These are phyloP conservation scores for Osmerus mordax DNA, from an alignment of 2,113 vertebrate species.

Conservation along the genomic window DNA sequence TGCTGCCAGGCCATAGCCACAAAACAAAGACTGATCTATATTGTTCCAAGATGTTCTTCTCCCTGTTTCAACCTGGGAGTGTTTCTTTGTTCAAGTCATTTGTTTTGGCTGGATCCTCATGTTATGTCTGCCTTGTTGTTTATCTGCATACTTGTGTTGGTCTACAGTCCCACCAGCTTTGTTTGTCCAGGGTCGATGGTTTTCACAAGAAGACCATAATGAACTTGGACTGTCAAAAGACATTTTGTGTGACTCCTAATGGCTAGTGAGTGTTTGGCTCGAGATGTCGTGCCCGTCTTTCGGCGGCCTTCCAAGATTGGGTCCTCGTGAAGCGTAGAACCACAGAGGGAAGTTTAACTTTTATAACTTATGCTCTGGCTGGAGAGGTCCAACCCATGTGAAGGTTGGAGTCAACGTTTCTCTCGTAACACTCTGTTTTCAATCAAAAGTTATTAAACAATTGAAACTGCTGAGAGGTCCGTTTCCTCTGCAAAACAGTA, in stretches of 20 bases:
- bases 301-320: conserved; percentile 23
- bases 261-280: conserved; percentile 14
- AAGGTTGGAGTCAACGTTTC: conserved; percentile 12
- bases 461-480: conserved; percentile 17
- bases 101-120: conserved; percentile 22
- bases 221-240: conserved; percentile 9
- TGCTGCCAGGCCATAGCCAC: background rate
- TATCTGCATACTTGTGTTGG: conserved; percentile 22
- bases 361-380: conserved; percentile 22
- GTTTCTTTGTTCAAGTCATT: conserved; percentile 2
- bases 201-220: conserved; percentile 4
- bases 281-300: conserved; percentile 16
- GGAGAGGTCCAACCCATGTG: conserved; percentile 3
- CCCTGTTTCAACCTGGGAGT: background rate
- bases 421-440: conserved; percentile 16
- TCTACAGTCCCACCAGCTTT: background rate
- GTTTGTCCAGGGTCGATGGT: background rate
- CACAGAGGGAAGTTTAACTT: conserved; percentile 27
- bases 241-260: background rate
- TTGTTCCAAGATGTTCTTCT: background rate
- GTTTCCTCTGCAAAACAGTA: conserved; percentile 16
- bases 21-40: background rate
- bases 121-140: conserved; percentile 27
- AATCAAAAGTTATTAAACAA: conserved; percentile 18
- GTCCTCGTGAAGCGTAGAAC: conserved; percentile 10